Evolutionary conservation across 2,888 invertebrate species (phyloP), one percentile per base, ranked within the genome.

Genomic region (Mythimna impura): DNA sequence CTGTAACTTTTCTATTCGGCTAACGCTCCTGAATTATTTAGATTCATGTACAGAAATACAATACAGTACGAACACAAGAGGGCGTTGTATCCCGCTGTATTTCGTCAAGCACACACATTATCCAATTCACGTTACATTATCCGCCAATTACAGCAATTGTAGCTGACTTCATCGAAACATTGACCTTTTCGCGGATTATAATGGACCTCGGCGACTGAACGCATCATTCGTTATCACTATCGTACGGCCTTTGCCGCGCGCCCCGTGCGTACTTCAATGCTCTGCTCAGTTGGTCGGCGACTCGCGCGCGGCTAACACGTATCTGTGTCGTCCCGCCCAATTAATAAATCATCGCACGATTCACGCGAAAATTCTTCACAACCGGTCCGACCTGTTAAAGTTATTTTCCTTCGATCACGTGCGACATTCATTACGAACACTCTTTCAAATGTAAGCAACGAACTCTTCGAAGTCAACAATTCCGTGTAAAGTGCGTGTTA

Each of bases 131-230:
- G 71, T 58, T 80, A 82, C 73, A 85, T 86, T 87, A 86, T 86
- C 86, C 86, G 69, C 79, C 82, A 86, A 86, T 86, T 86, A 86
- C 80, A 82, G 67, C 86, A 86, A 86, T 86, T 86, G 87, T 68
- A 85, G 92, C 88, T 93, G 92, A 93, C 93, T 93, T 93, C 94
- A 94, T 91, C 91, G 92, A 94, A 95, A 94, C 95, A 95, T 95
- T 95, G 95, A 95, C 95, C 95, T 95, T 95, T 91, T 91, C 84
- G 89, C 87, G 89, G 92, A 92, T 92, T 92, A 92, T 84, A 86
- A 47, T 78, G 83, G 86, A 87, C 89, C 90, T 82, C 86, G 73
- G 79, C 77, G 76, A 82, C 86, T 82, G 82, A 80, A 78, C 83
- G 84, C 82, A 84, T 85, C 85, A 80, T 76, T 78, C 80, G 87